Conservation (phyloP, 2,797 vertebrate genomes). For the Macroramphosus scolopax region DNA sequence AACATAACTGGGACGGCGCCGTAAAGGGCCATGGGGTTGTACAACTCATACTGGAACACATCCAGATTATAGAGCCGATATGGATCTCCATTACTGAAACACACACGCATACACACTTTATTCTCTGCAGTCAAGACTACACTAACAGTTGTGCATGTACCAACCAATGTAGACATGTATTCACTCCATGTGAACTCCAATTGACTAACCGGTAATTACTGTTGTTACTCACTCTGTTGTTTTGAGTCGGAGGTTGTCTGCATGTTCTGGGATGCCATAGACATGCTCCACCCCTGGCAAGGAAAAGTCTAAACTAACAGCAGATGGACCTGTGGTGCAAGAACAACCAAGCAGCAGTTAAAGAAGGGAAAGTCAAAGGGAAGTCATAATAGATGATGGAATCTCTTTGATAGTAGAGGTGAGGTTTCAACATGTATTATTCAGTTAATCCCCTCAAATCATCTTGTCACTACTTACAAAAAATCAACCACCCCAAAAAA, state of each 20-base stretch:
- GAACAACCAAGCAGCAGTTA: constrained; percentile 2
- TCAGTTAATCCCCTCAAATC: no score
- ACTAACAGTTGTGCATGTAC: no score
- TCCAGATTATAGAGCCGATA: constrained; percentile 95
- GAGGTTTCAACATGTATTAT: no score
- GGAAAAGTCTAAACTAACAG: constrained; percentile 91
- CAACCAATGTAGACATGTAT: no score
- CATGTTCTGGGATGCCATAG: constrained; percentile 93
- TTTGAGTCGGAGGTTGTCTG: constrained; percentile 85
- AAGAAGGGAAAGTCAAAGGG: not conserved
- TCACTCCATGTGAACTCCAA: not conserved
- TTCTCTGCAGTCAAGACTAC: not conserved
- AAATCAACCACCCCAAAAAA: no score
- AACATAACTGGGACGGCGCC: constrained; percentile 88
- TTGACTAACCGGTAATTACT: not conserved
- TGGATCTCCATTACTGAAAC: constrained; percentile 84
- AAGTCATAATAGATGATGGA: no score
- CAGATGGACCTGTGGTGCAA: constrained; percentile 80
- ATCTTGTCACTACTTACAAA: no score
- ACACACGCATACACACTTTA: constrained; percentile 15
- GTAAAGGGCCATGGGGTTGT: constrained; percentile 92
- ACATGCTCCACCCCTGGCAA: constrained; percentile 90
- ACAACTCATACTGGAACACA: constrained; percentile 94
- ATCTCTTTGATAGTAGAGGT: no score
- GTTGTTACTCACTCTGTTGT: constrained; percentile 85